Conservation (phyloP, 2,797 vertebrate genomes). For the Pseudochirops corinnae region DNA sequence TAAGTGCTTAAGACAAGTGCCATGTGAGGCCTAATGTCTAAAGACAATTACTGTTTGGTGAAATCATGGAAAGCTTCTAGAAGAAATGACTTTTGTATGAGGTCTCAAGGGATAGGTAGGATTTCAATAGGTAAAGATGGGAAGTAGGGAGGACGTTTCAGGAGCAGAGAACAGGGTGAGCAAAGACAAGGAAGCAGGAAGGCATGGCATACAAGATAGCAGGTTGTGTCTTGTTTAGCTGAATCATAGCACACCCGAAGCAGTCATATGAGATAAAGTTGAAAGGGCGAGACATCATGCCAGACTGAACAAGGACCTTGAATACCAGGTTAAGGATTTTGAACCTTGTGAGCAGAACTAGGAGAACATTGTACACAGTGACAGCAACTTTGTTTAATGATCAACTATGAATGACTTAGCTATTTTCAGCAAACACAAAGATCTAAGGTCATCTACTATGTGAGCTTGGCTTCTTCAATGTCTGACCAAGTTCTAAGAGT, state of each 20-base stretch:
- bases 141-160: background rate
- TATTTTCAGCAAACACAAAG: background rate
- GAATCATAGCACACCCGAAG: background rate
- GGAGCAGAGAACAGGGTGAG: background rate
- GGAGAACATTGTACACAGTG: background rate
- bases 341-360: background rate
- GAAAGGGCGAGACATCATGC: background rate
- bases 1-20: background rate
- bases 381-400: background rate
- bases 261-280: background rate
- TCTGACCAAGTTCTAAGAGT: background rate
- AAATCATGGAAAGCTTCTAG: background rate
- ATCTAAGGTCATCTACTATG: background rate
- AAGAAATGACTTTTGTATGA: background rate
- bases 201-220: background rate
- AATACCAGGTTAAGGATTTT: background rate
- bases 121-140: background rate
- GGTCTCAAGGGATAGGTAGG: background rate
- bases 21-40: background rate
- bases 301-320: background rate
- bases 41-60: background rate
- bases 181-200: background rate
- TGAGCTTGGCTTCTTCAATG: background rate
- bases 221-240: background rate
- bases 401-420: background rate